Percentiles rank a stretch among this genome's conserved stretches.
Conservation (phyloP, 1,140 invertebrate species). For the Trichomalopsis sarcophagae region DNA sequence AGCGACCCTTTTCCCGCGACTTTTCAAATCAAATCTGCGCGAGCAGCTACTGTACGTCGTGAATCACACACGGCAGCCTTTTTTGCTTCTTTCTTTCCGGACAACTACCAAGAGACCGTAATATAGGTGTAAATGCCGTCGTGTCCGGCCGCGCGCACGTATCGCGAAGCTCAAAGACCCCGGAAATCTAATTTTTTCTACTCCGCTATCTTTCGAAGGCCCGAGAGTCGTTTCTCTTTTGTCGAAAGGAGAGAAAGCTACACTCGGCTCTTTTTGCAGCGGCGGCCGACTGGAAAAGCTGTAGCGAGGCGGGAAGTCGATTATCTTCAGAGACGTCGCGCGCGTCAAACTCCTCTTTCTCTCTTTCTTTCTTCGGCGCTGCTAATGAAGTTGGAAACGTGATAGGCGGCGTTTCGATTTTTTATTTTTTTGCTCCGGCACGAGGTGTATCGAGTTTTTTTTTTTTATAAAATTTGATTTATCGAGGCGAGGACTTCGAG, state of each 20-base stretch:
- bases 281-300: too few relatives aligned
- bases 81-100: not conserved
- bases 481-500: too few relatives aligned
- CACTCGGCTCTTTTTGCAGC: not conserved
- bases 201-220: not conserved
- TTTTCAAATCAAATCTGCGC: conserved; percentile 1
- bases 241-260: not conserved
- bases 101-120: not conserved
- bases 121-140: not conserved
- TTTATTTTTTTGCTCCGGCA: too few relatives aligned
- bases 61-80: not conserved
- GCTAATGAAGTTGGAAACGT: not conserved
- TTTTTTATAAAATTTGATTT: too few relatives aligned
- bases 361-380: not conserved
- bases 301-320: not conserved
- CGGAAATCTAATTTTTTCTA: conserved; percentile 14
- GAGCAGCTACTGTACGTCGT: not conserved
- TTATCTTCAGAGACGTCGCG: not conserved
- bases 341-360: not conserved
- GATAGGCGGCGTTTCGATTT: not conserved
- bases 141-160: not conserved
- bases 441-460: too few relatives aligned
- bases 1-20: not conserved
- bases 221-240: not conserved
- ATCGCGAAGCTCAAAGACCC: not conserved